Evolutionary conservation across 2,888 invertebrate species (phyloP), one percentile per base, ranked within the genome.

Genomic region (Sepiola atlantica): DNA sequence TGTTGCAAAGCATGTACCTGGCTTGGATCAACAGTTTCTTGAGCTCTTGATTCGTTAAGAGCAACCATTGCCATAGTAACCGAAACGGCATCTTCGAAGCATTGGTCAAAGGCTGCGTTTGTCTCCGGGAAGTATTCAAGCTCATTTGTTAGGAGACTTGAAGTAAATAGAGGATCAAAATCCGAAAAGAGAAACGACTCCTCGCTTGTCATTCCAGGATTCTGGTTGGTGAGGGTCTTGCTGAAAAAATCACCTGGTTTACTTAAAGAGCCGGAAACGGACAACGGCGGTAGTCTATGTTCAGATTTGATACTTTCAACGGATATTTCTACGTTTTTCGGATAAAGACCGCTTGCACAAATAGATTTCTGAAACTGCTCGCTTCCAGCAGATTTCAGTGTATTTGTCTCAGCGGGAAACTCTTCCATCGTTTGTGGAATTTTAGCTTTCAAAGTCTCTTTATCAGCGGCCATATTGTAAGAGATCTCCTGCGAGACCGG

Each of bases 31-130:
- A 0, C 77, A 77, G 77, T 32, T 32, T 77, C n/a, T 12, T 14
- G 77, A 18, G 14, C 14, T 12, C 16, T n/a, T n/a, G 77, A n/a
- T 28, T 92, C 92, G n/a, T 21, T 28, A 28, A 16, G 55, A n/a
- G 32, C 24, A 4, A n/a, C 3, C 28, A 18, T 92, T 32, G 92
- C 45, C 35, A 45, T 45, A 18, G 92, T 55, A 6, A 92, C 12
- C 45, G 92, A 92, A 35, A 54, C 92, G 8, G 92, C 92, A 92
- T 92, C 92, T 28, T 92, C 92, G 12, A 92, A 92, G 20, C 92
- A n/a, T 54, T 92, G 54, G 12, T 92, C 92, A 92, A 92, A 92
- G 1, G 92, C 92, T 0, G 92, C 45, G 28, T 92, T 92, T 10
- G 45, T 55, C 45, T 92, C 92, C 4, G 28, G 35, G n/a, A 45